Evolutionary conservation across 2,888 invertebrate species (phyloP).

Genomic region (Amblyteles armatorius): DNA sequence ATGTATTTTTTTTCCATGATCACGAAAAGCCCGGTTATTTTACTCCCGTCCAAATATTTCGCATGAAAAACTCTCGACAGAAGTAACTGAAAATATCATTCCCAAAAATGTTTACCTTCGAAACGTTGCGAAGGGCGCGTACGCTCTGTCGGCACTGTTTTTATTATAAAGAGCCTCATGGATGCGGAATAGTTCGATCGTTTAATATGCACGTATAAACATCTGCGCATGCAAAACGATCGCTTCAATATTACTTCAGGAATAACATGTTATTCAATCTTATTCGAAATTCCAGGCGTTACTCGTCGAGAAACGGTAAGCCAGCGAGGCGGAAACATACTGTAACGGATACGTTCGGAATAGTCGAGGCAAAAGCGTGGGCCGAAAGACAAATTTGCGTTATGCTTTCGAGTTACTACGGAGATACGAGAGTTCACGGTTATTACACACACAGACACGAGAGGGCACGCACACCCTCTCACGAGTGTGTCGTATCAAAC

Average conservation of each 20-base stretch:
- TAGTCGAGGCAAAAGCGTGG: neutral
- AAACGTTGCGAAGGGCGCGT: neutral
- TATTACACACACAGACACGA: constrained; percentile 2
- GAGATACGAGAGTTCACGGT: constrained; percentile 22
- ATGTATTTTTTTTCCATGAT: neutral
- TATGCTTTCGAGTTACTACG: constrained; percentile 30
- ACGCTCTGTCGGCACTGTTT: neutral
- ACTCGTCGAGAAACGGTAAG: neutral
- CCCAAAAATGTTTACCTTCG: neutral
- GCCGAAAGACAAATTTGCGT: constrained; percentile 26
- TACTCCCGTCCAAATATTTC: neutral
- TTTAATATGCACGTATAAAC: neutral
- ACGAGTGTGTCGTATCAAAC: constrained; percentile 26
- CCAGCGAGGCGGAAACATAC: neutral
- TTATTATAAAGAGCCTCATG: neutral
- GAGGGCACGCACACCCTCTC: neutral
- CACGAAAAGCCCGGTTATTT: neutral
- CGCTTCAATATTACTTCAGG: neutral
- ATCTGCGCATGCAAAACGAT: neutral
- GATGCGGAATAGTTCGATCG: neutral
- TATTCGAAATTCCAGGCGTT: neutral
- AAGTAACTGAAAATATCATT: neutral
- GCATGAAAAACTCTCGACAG: neutral
- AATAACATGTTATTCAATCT: neutral
- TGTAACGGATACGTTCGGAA: neutral